Base-by-base conservation (phyloP, 1,140 invertebrate species). In the Linepithema humile region DNA sequence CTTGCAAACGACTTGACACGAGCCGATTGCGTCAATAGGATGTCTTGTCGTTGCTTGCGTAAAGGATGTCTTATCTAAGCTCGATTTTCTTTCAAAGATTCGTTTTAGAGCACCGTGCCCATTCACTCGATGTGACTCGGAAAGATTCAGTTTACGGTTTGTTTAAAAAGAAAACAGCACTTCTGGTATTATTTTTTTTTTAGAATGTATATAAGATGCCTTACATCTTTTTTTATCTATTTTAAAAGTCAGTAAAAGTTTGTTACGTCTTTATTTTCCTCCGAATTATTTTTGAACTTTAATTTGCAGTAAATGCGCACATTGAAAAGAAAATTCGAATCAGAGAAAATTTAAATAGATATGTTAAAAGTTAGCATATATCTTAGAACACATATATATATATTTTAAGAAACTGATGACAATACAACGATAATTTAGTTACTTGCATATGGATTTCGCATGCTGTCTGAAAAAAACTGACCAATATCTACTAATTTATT, bases 1-100 rank as follows among this genome's bases (percentile, higher is more conserved):
- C 20, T 85, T 26, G 69, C 85, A 29, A 83, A 74, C 64, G 67
- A 9, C 50, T 55, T 26, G 88, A 89, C 88, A 90, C 72, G 85
- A 84, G 85, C 53, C 26, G 60, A 20, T n/a, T n/a, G 12, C 35
- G 53, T 86, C 78, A 70, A 87, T 62, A 32, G 70, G 20, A 72
- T 35, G 2, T 50, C 62, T 78, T 78, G 9, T 48, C 40, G 20
- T 2, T 29, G 50, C 26, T 55, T 26, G 35, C 15, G 3, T 1
- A 23, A 38, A 40, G 35, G 23, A 55, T 23, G 3, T 69, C 62
- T 80, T 55, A 69, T 69, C 64, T 67, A 23, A 60, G 7, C 17
- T 77, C 4, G 2, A 53, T 6, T 29, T 45, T 62, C 15, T 32
- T 75, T 48, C n/a, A 2, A 32, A 62, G 15, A 75, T 29, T 70